phyloP scores from a whole-genome alignment of 2,888 invertebrate genomes.

The Machimus rusticus region DNA sequence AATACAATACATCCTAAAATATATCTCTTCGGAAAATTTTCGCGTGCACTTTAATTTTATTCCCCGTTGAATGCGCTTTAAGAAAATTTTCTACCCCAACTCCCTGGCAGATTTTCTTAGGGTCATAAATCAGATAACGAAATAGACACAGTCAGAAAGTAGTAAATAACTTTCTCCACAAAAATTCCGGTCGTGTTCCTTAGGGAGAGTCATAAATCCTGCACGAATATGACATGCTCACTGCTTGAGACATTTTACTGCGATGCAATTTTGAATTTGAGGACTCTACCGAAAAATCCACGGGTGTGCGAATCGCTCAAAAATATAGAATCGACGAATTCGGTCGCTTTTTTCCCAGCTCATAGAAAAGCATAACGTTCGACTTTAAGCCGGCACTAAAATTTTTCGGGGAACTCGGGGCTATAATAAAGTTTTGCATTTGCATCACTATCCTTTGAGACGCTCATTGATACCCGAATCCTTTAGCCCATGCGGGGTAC shows the following conservation, averaged over 20 bases:
- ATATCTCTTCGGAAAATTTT: background rate
- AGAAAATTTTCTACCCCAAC: background rate
- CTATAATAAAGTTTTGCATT: background rate
- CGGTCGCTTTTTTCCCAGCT: background rate
- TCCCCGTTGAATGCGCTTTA: background rate
- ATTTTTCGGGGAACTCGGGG: background rate
- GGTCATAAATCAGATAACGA: background rate
- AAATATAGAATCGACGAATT: background rate
- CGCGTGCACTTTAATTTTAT: background rate
- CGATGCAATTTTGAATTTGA: background rate
- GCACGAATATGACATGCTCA: background rate
- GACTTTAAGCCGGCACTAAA: background rate
- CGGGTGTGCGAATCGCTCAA: background rate
- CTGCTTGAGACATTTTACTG: background rate
- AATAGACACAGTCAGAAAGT: background rate
- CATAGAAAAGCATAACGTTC: background rate
- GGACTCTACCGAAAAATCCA: background rate
- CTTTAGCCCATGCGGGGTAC: background rate
- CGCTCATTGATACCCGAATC: background rate
- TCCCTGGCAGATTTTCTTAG: background rate
- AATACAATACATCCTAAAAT: background rate
- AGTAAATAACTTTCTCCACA: background rate
- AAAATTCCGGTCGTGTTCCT: background rate
- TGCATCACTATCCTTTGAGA: background rate
- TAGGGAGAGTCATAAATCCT: background rate